phyloP scores from a whole-genome alignment of 2,888 invertebrate genomes.

The Luffia ferchaultella region DNA sequence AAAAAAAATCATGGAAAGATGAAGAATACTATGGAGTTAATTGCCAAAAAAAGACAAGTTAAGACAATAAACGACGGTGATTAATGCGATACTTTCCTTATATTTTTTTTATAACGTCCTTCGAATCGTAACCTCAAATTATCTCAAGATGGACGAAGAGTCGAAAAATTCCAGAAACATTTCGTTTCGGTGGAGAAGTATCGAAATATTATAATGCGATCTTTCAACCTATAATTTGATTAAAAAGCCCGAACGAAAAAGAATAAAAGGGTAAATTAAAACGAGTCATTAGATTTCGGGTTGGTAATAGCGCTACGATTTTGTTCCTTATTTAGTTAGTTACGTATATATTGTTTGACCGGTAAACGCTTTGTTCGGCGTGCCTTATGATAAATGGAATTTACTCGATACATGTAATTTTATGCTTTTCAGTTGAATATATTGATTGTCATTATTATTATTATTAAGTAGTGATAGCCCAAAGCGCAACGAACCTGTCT shows the following conservation, averaged over 20 bases:
- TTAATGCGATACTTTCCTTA: conserved; percentile 21
- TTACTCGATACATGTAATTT: neutral
- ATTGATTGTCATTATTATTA: neutral
- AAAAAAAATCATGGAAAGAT: too few species aligned
- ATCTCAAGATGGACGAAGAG: conserved; percentile 51
- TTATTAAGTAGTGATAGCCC: too few species aligned
- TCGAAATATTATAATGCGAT: conserved; percentile 61
- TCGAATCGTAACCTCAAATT: conserved; percentile 52
- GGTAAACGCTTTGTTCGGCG: neutral
- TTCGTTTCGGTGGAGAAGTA: conserved; percentile 45
- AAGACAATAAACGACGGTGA: conserved; percentile 21
- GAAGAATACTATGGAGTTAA: too few species aligned
- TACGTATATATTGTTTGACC: too few species aligned
- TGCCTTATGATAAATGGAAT: neutral
- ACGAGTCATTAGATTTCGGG: conserved; percentile 59
- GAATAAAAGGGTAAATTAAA: conserved; percentile 51
- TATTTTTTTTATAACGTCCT: conserved; percentile 30
- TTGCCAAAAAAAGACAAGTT: conserved; percentile 15
- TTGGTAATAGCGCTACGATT: conserved; percentile 49
- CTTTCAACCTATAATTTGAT: conserved; percentile 65
- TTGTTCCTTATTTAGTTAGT: conserved; percentile 60
- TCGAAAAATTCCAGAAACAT: conserved; percentile 42
- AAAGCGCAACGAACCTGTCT: too few species aligned
- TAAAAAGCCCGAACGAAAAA: conserved; percentile 54
- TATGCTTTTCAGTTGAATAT: neutral